Conservation (phyloP, 2,797 vertebrate species). For the Lindbergichthys nudifrons region DNA sequence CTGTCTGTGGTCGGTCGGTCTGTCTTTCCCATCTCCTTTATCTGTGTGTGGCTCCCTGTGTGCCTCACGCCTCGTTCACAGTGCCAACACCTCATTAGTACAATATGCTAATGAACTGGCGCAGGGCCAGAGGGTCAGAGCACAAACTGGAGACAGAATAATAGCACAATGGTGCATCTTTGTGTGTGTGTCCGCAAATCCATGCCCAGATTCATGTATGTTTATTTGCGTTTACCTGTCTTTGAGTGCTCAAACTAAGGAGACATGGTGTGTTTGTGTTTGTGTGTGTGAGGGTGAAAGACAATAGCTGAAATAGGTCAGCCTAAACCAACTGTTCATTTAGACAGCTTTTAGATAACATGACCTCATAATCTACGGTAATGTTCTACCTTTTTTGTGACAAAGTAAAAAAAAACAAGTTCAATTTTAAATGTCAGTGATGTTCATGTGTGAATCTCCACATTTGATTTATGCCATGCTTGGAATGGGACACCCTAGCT, state of each 20-base stretch:
- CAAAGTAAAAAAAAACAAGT: slow-evolving; percentile 23
- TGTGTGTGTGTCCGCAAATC: slow-evolving; percentile 39
- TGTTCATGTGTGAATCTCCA: no score
- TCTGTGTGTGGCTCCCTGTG: slow-evolving; percentile 67
- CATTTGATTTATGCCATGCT: slow-evolving; percentile 40
- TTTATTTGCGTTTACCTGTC: slow-evolving; percentile 45
- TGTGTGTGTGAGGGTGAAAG: slow-evolving; percentile 12
- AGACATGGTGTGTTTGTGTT: slow-evolving; percentile 9
- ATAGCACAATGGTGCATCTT: slow-evolving; percentile 70
- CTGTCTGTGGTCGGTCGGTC: neutral
- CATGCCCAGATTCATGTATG: slow-evolving; percentile 26
- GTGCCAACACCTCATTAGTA: slow-evolving; percentile 88
- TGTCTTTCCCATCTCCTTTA: slow-evolving; percentile 41
- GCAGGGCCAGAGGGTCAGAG: slow-evolving; percentile 83
- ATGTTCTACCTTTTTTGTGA: slow-evolving; percentile 20
- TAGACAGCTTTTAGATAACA: slow-evolving; percentile 36
- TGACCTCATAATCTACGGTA: slow-evolving; percentile 28
- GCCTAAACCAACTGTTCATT: slow-evolving; percentile 30
- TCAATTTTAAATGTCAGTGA: slow-evolving; percentile 32
- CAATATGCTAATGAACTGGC: slow-evolving; percentile 88
- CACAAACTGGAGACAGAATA: slow-evolving; percentile 82
- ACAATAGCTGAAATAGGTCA: slow-evolving; percentile 29
- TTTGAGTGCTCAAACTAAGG: slow-evolving; percentile 14
- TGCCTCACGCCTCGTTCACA: slow-evolving; percentile 68
- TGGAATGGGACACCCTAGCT: slow-evolving; percentile 52